These are phyloP conservation scores for Chrysemys picta DNA, from an alignment of 2,113 vertebrate genomes.

Conservation along the genomic window DNA sequence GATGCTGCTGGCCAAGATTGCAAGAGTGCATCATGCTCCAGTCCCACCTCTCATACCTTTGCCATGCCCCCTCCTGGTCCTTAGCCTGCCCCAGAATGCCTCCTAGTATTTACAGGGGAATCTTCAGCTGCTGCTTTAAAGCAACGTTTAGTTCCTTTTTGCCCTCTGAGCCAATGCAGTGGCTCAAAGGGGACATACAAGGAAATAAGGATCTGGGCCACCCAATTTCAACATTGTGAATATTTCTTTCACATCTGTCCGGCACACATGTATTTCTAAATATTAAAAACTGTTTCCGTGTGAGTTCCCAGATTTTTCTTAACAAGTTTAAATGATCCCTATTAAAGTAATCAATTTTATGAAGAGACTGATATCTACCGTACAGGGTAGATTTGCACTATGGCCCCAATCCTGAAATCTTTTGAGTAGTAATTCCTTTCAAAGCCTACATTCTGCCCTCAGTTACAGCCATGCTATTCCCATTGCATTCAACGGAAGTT, in stretches of 20 bases:
- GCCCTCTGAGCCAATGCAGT: background rate
- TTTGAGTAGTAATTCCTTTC: background rate
- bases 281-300: background rate
- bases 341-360: background rate
- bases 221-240: background rate
- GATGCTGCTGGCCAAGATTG: background rate
- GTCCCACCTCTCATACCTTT: fast-evolving
- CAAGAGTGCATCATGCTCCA: background rate
- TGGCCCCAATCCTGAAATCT: background rate
- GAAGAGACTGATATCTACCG: background rate
- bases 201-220: background rate
- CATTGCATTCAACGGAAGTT: background rate
- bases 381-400: background rate
- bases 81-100: background rate
- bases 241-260: background rate
- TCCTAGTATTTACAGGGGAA: background rate
- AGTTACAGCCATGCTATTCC: background rate
- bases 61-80: background rate
- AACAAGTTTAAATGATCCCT: background rate
- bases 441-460: background rate
- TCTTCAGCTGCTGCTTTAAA: background rate
- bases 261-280: background rate
- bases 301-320: background rate
- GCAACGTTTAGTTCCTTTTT: background rate
- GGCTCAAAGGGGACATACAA: background rate